phyloP scores from a whole-genome alignment of 2,888 invertebrate species.

The Entomobrya multifasciata region DNA sequence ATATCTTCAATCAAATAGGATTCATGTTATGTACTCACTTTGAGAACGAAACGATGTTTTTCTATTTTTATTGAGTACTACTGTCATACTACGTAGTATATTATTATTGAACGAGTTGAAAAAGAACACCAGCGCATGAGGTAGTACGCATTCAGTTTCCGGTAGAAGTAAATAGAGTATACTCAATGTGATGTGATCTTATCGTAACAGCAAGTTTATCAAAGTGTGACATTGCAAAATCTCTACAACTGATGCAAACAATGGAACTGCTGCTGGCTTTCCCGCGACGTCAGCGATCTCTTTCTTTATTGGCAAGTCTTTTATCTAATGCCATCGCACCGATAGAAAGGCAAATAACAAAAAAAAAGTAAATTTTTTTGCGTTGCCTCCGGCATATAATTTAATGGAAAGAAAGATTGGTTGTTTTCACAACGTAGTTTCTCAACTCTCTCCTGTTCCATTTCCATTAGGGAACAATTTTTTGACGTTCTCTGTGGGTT shows the following conservation, averaged over 20 bases:
- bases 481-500: neutral
- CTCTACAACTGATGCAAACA: slow-evolving; percentile 3
- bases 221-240: neutral
- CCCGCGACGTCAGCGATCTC: slow-evolving; percentile 49
- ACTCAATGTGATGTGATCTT: slow-evolving; percentile 12
- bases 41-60: neutral
- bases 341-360: slow-evolving; percentile 22
- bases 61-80: neutral
- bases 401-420: slow-evolving; percentile 43
- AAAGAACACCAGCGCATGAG: neutral
- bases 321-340: slow-evolving; percentile 38
- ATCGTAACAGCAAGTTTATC: slow-evolving; percentile 29
- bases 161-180: neutral
- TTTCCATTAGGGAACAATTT: slow-evolving; percentile 32
- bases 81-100: neutral
- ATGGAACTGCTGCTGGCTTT: neutral
- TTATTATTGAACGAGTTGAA: too few species aligned
- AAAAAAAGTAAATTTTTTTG: slow-evolving; percentile 26
- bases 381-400: slow-evolving; percentile 44
- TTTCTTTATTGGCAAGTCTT: neutral
- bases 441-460: slow-evolving; percentile 9
- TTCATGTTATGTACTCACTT: neutral
- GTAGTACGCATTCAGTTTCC: neutral
- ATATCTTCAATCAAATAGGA: neutral
- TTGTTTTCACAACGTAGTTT: slow-evolving; percentile 47